phyloP scores from a whole-genome alignment of 1,140 invertebrate genomes.

The Onthophagus taurus region DNA sequence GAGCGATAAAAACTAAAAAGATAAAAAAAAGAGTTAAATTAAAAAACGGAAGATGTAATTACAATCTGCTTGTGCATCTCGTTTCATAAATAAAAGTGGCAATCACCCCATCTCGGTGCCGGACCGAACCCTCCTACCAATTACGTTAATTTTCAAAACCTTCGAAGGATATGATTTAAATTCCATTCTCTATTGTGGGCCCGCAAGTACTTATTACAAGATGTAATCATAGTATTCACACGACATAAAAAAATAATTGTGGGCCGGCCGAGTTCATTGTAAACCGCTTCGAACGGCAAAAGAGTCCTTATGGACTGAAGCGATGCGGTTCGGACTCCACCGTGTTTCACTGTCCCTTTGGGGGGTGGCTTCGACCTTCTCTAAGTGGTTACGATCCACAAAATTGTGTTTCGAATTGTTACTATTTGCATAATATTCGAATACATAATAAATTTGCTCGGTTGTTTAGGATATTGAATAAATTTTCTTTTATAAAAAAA shows the following conservation, averaged over 20 bases:
- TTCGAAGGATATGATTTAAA: slow-evolving; percentile 16
- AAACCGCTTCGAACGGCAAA: no score
- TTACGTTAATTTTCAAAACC: slow-evolving; percentile 23
- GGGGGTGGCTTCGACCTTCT: no score
- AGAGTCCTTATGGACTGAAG: no score
- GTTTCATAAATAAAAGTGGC: slow-evolving; percentile 14
- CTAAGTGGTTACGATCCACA: no score
- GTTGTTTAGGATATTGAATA: no score
- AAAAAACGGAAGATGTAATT: slow-evolving; percentile 6
- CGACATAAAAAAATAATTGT: slow-evolving; percentile 16
- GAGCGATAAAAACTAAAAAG: slow-evolving; percentile 5
- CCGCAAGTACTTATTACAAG: slow-evolving; percentile 18
- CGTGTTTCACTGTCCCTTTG: no score
- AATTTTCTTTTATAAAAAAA: no score
- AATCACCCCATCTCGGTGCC: slow-evolving; percentile 10
- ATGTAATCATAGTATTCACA: slow-evolving; percentile 21
- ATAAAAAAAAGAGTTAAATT: no score
- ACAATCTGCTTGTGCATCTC: slow-evolving; percentile 7
- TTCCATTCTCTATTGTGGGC: slow-evolving; percentile 20
- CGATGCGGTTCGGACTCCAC: no score
- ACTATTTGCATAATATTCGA: no score
- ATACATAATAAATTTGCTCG: no score
- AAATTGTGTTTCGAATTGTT: no score
- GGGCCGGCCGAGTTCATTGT: slow-evolving; percentile 15
- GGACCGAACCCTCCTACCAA: slow-evolving; percentile 21